phyloP scores from a whole-genome alignment of 64 coral and sea anemone genomes.

The Exaiptasia diaphana region DNA sequence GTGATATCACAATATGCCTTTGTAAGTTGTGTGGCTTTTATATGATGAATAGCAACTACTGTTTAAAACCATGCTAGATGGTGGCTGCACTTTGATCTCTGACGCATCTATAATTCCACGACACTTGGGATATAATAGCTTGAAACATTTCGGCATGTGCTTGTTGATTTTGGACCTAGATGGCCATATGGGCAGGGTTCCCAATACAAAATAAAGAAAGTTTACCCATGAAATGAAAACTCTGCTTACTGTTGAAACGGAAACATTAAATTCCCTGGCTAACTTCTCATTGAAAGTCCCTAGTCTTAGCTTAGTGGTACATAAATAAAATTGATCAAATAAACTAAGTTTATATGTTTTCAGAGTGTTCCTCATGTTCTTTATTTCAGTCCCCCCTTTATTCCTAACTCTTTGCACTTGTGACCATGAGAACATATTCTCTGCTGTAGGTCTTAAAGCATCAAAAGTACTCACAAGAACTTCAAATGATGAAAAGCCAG shows the following conservation, averaged over 20 bases:
- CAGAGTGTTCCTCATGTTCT: background rate
- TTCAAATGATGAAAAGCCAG: no score
- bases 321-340: conserved; percentile 62
- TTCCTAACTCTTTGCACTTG: no score
- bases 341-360: conserved; percentile 22
- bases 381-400: background rate
- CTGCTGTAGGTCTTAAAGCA: no score
- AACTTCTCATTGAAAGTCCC: conserved; percentile 33
- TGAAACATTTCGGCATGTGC: conserved; percentile 31
- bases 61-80: conserved; percentile 29
- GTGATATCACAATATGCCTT: conserved; percentile 58
- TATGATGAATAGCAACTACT: conserved; percentile 20
- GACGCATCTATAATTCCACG: conserved; percentile 49
- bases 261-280: conserved; percentile 27
- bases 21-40: conserved; percentile 46
- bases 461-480: no score
- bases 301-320: conserved; percentile 40
- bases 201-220: conserved; percentile 35
- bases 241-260: conserved; percentile 26
- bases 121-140: background rate
- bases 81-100: conserved; percentile 35
- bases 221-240: conserved; percentile 64
- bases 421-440: no score
- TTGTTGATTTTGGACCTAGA: conserved; percentile 29
- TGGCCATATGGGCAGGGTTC: conserved; percentile 5